Base-by-base conservation (phyloP, 1,140 invertebrate genomes). In the Thaumatotibia leucotreta region DNA sequence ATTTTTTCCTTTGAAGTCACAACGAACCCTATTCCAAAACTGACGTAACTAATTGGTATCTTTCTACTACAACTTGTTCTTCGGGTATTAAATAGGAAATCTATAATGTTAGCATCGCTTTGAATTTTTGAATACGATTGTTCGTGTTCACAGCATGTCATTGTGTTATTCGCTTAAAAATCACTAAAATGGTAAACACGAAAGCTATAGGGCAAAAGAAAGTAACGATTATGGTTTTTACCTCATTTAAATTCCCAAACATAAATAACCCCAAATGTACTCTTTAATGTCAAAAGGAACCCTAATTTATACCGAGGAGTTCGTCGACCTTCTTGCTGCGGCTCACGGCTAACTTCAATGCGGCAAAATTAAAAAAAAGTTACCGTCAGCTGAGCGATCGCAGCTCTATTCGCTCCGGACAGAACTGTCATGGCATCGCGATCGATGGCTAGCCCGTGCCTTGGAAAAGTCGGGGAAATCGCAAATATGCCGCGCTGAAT, bases 361-460 rank as follows among this genome's bases (percentile, higher is more conserved):
- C 68, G 33, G 52, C 49, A 76, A 67, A 72, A 70, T 68, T 66
- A 69, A 74, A 79, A 83, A 84, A 83, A 84, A 76, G 68, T 70
- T 65, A 75, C 80, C 84, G 86, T 89, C 86, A 89, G 86, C 86
- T 89, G 86, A 82, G 86, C 81, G 77, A 80, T 66, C 72, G 73
- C 66, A 23, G 72, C 78, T 31, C 70, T 86, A 82, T 89, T 89
- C 86, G 83, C 66, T 72, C 65, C 84, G 83, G 84, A 76, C 69
- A 67, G 74, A 83, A 73, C 85, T 89, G 85, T 87, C 87, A 89
- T 89, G 87, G 84, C 83, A 70, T 49, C 78, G 76, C 82, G 83
- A 89, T 89, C 87, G 85, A 89, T 89, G 78, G 24, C 76, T 79
- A 70, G 70, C 78, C 77, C 76, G 70, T 74, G 75, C 76, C 73